Percentiles rank a stretch among this genome's conserved stretches.
These are phyloP conservation scores for Drosophila fuyamai DNA, from an alignment of 1,140 invertebrate species.

Conservation along the genomic window DNA sequence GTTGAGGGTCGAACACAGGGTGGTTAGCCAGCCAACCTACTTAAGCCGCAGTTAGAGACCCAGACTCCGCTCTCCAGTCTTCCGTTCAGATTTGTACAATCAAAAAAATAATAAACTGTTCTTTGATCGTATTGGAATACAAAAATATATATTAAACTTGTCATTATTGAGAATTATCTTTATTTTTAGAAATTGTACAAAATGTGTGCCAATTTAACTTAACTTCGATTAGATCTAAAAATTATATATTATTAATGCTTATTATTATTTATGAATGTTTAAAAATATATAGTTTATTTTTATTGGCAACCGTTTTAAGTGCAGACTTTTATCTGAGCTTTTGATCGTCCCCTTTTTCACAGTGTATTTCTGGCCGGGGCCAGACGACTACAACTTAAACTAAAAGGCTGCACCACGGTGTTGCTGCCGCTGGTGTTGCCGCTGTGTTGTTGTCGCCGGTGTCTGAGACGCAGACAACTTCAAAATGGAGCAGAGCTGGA, in stretches of 20 bases:
- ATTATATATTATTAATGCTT: no score
- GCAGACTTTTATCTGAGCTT: no score
- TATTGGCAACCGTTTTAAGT: no score
- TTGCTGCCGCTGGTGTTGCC: slow-evolving; percentile 29
- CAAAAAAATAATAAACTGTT: neutral
- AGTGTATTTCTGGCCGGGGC: slow-evolving; percentile 27
- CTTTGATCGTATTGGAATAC: no score
- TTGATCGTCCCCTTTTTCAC: neutral
- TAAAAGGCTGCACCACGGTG: slow-evolving; percentile 71
- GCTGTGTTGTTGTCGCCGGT: slow-evolving; percentile 59
- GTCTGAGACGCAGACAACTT: slow-evolving; percentile 81
- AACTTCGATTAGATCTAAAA: no score
- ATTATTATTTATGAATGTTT: no score
- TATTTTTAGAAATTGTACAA: no score
- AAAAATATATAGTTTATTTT: no score
- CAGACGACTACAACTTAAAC: slow-evolving; percentile 74
- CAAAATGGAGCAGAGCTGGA: slow-evolving; percentile 62
- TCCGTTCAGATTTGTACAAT: neutral
- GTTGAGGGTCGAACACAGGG: slow-evolving; percentile 37
- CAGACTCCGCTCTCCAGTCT: slow-evolving; percentile 27
- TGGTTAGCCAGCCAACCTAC: slow-evolving; percentile 54
- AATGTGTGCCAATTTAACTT: no score
- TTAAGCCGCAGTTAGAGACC: slow-evolving; percentile 51
- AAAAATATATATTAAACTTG: no score
- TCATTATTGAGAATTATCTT: no score